Evolutionary conservation across 1,140 invertebrate genomes (phyloP), one percentile per base, ranked within the genome.

Genomic region (Drosophila navojoa): DNA sequence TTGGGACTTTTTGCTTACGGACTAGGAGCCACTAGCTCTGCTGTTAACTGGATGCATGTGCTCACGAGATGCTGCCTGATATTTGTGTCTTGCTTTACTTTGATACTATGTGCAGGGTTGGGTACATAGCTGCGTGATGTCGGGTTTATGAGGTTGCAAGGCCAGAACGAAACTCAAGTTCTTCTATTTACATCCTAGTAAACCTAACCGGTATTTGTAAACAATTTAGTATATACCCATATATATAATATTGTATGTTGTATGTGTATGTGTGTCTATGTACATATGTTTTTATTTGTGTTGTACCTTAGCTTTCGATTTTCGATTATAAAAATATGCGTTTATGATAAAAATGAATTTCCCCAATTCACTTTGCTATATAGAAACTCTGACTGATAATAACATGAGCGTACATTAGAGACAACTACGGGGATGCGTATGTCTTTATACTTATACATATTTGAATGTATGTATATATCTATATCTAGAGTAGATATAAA

Each of bases 301-400:
- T 32, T 42, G 16, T 60, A 45, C 10, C 15, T 61, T 52, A 53
- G 40, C 50, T 55, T 76, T 69, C 57, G 57, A 32, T 59, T 47
- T 32, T 76, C 58, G 44, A 16, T 54, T 68, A 69, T 40, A 77
- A 82, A 87, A 86, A 79, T 81, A 86, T 72, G 71, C 42, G 25
- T 68, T 27, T 68, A 38, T 58, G 22, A 54, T 68, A 67, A 81
- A 78, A 72, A 85, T 73, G 60, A 60, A 54, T 53, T 75, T 53
- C 27, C 47, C 53, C 54, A 70, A 70, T 64, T 61, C 64, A 54
- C 6, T 50, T 55, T 19, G 45, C 59, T 75, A 73, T 79, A 86
- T 79, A 87, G 76, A 86, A 77, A 79, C 82, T 86, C 71, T 87
- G 82, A 86, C 72, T 86, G 82, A 68, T 86, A 87, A 68, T 86